Evolutionary conservation across 2,888 invertebrate species (phyloP).

Genomic region (Synanthedon myopaeformis): DNA sequence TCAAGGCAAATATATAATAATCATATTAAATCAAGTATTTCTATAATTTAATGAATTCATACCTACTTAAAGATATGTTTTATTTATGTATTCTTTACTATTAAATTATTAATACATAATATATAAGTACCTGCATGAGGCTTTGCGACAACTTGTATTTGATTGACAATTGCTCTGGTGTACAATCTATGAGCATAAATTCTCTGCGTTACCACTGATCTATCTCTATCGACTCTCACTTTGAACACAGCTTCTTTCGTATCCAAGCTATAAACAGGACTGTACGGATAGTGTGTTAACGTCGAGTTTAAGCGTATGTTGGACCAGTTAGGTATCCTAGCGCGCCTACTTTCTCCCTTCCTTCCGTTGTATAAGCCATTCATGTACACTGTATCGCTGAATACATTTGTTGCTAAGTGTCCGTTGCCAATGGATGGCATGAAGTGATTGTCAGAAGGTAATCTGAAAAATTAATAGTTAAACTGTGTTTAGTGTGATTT

Average conservation of each 20-base stretch:
- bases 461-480: conserved; percentile 23
- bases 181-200: conserved; percentile 61
- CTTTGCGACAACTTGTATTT: conserved; percentile 56
- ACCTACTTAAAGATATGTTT: not conserved
- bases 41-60: too few relatives aligned
- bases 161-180: conserved; percentile 61
- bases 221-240: conserved; percentile 55
- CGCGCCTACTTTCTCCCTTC: conserved; percentile 67
- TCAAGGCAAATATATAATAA: too few relatives aligned
- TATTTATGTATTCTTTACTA: not conserved
- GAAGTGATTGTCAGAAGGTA: conserved; percentile 65
- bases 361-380: conserved; percentile 72
- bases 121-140: conserved; percentile 34
- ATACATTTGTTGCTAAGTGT: conserved; percentile 69
- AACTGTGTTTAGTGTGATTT: not conserved
- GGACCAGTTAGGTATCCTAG: conserved; percentile 72
- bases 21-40: too few relatives aligned
- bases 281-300: conserved; percentile 37
- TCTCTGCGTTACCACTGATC: conserved; percentile 57
- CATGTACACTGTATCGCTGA: conserved; percentile 71
- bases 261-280: conserved; percentile 54
- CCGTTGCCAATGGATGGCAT: conserved; percentile 73
- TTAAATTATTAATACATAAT: not conserved
- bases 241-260: conserved; percentile 57
- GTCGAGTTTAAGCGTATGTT: conserved; percentile 65